These are phyloP conservation scores for Thaleichthys pacificus DNA, from an alignment of 2,797 vertebrate species.

Conservation along the genomic window DNA sequence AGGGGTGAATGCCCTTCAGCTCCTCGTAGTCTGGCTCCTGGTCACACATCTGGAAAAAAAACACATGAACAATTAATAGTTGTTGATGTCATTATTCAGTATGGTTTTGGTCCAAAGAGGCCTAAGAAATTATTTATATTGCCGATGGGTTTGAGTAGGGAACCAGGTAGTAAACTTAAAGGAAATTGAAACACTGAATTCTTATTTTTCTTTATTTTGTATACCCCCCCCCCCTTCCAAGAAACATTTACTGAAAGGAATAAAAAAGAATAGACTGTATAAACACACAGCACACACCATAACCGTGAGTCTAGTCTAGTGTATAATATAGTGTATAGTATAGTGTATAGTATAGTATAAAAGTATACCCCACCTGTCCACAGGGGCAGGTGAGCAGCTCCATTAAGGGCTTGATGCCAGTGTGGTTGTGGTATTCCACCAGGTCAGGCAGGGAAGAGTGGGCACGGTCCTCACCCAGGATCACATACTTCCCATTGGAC, in stretches of 20 bases:
- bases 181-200: too few relatives aligned
- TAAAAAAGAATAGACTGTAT: too few relatives aligned
- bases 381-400: slow-evolving; percentile 70
- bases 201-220: too few relatives aligned
- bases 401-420: slow-evolving; percentile 75
- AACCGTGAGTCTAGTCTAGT: neutral
- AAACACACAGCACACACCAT: neutral
- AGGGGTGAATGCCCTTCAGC: slow-evolving; percentile 34
- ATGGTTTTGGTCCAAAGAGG: neutral
- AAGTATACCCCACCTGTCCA: slow-evolving; percentile 59
- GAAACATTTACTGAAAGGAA: neutral
- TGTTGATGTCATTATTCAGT: neutral
- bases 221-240: neutral
- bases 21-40: slow-evolving; percentile 59
- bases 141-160: neutral
- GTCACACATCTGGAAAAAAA: slow-evolving; percentile 53
- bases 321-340: too few relatives aligned
- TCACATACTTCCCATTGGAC: slow-evolving; percentile 71
- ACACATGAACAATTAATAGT: neutral
- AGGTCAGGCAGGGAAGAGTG: slow-evolving; percentile 66
- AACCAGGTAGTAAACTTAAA: too few relatives aligned
- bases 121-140: neutral
- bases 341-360: neutral
- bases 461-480: slow-evolving; percentile 72
- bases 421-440: slow-evolving; percentile 62